Percentiles rank a stretch among this genome's conserved stretches.
Conservation (phyloP, 1,140 invertebrate species). For the Ceratosolen fusciceps region DNA sequence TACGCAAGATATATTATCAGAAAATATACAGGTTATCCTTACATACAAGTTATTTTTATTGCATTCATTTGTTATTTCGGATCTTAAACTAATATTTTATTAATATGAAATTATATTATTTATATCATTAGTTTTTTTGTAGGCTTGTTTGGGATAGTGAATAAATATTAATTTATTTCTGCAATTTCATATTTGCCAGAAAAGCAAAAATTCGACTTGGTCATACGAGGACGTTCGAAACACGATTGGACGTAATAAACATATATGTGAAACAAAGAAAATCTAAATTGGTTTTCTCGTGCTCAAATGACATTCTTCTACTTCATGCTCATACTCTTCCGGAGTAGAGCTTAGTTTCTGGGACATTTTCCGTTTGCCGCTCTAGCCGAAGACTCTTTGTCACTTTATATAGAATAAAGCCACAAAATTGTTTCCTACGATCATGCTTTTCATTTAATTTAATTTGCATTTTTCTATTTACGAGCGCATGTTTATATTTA, state of each 20-base stretch:
- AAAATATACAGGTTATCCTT: no score
- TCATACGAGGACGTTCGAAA: not conserved
- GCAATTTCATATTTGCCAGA: not conserved
- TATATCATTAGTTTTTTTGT: no score
- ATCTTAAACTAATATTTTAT: no score
- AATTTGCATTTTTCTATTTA: not conserved
- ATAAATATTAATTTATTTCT: not conserved
- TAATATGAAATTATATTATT: no score
- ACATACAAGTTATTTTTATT: no score
- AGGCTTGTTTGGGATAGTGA: no score
- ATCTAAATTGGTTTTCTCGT: conserved; percentile 18
- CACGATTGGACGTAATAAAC: conserved; percentile 19
- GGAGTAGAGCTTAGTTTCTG: not conserved
- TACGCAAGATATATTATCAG: no score
- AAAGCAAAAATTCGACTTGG: not conserved
- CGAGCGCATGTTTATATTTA: not conserved
- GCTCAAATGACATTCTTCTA: not conserved
- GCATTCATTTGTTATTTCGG: no score
- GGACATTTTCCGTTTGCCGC: not conserved
- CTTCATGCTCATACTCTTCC: not conserved
- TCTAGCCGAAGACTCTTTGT: not conserved
- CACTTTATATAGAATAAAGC: not conserved
- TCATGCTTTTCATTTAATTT: not conserved
- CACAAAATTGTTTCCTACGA: not conserved
- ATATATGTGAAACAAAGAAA: conserved; percentile 13